Base-by-base conservation (phyloP, 2,888 invertebrate genomes). In the Heliothis peltigera region DNA sequence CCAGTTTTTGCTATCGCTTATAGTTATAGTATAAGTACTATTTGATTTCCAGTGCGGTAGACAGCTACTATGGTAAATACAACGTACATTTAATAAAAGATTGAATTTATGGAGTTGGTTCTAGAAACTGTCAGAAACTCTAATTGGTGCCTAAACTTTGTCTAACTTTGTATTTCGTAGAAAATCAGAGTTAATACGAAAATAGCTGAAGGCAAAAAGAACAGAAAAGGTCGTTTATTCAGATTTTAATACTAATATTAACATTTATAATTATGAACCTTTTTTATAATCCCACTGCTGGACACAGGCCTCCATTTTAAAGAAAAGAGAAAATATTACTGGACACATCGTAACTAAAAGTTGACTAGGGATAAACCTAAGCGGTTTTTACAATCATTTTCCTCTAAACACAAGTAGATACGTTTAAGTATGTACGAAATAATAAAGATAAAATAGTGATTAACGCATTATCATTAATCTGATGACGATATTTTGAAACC, bases 71-170 rank as follows among this genome's bases (percentile, higher is more conserved):
- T 39, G 19, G 43, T 43, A 39, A 15, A 48, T 32, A 43, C 15
- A 44, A 12, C 21, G 32, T 35, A 28, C 22, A 25, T 54, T 49
- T 58, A 44, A 73, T 43, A 73, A 70, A 73, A n/a, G 48, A 68
- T 71, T 71, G 56, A 21, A 68, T 63, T 68, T 68, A 73, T 75
- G 66, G 19, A 68, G 59, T 68, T 39, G 5, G 51, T 63, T 77
- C 63, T 48, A 57, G 21, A 42, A 55, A 65, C 61, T 57, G 60
- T 44, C 64, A 57, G 47, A 55, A 65, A 62, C 28, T 61, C 39
- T 77, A 77, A 77, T 71, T 75, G 61, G 32, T 59, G 51, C 47
- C 10, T 46, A 52, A 77, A 77, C 59, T 79, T 75, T 70, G 46
- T 22, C 35, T 43, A 69, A 73, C 69, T 73, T 54, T 42, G 48